Evolutionary conservation across 2,888 invertebrate species (phyloP).

Genomic region (Bembecia ichneumoniformis): DNA sequence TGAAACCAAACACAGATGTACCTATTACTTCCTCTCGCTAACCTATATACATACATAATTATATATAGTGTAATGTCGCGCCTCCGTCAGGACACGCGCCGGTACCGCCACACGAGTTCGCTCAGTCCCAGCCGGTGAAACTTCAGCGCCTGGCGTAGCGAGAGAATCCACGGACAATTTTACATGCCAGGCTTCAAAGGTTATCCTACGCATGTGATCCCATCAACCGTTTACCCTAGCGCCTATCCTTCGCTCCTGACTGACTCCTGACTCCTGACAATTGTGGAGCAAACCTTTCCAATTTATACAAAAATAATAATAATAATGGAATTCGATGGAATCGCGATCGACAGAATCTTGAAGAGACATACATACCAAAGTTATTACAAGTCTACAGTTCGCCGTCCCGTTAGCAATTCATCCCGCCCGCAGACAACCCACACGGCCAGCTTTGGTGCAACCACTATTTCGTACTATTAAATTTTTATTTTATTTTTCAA

Average conservation of each 20-base stretch:
- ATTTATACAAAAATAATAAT: too few relatives aligned
- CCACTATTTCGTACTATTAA: constrained; percentile 55
- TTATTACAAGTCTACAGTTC: too few relatives aligned
- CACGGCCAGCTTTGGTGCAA: constrained; percentile 7
- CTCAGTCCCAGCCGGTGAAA: constrained; percentile 1
- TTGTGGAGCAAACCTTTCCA: too few relatives aligned
- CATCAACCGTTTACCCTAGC: constrained; percentile 60
- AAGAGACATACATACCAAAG: too few relatives aligned
- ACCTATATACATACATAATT: not conserved
- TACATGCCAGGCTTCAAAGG: too few relatives aligned
- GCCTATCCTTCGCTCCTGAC: not conserved
- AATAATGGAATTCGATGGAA: too few relatives aligned
- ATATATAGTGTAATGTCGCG: not conserved
- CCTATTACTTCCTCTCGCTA: not conserved
- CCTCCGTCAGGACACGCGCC: too few relatives aligned
- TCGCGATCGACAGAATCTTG: too few relatives aligned
- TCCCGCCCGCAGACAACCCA: constrained; percentile 5
- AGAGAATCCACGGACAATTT: too few relatives aligned
- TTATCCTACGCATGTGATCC: constrained; percentile 45
- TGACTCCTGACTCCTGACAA: not conserved
- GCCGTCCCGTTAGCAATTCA: too few relatives aligned
- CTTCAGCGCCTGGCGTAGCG: not conserved
- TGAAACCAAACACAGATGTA: not conserved
- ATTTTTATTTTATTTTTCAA: constrained; percentile 25
- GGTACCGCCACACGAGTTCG: too few relatives aligned